These are phyloP conservation scores for Myiozetetes cayanensis DNA, from an alignment of 2,113 vertebrate species.

Conservation along the genomic window DNA sequence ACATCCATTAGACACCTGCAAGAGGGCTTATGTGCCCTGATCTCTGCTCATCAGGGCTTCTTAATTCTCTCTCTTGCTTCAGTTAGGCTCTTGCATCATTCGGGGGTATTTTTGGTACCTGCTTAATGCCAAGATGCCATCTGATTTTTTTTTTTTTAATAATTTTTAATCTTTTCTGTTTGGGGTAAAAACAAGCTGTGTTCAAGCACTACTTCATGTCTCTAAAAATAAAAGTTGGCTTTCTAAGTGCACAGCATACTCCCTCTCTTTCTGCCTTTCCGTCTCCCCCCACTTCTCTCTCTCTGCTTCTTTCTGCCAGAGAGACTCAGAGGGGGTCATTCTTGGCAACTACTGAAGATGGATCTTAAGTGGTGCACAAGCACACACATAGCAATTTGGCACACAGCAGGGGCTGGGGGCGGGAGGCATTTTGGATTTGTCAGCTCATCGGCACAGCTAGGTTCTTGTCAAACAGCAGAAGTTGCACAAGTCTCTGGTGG, in stretches of 20 bases:
- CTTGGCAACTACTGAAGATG: constrained; percentile 9
- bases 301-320: background rate
- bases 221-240: constrained; percentile 55
- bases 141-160: background rate
- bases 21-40: background rate
- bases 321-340: background rate
- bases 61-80: background rate
- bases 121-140: background rate
- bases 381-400: constrained; percentile 46
- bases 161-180: background rate
- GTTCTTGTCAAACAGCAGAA: constrained; percentile 51
- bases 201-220: background rate
- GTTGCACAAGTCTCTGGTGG: constrained; percentile 23
- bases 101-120: background rate
- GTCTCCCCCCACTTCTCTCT: background rate
- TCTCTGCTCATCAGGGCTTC: background rate
- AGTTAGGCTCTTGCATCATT: background rate
- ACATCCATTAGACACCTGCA: background rate
- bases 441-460: constrained; percentile 50
- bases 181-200: background rate
- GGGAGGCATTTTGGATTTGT: constrained; percentile 57
- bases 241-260: background rate
- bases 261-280: background rate
- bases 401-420: constrained; percentile 41
- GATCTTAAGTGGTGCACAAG: constrained; percentile 28